Percentiles rank a stretch among this genome's conserved stretches.
phyloP scores from a whole-genome alignment of 2,797 vertebrate species.

The Coreius guichenoti region DNA sequence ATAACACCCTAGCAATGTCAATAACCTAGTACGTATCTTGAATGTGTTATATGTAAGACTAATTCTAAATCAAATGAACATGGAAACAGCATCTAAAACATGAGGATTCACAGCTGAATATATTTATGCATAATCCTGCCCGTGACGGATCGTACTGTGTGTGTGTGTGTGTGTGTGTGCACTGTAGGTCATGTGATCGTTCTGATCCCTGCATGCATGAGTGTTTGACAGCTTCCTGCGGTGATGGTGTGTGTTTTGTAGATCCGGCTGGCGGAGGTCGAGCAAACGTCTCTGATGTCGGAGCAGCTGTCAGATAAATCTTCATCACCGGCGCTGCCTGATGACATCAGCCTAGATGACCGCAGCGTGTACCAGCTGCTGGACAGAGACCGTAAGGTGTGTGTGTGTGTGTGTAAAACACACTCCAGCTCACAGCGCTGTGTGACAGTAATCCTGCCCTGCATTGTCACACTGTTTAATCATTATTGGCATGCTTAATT shows the following conservation, averaged over 20 bases:
- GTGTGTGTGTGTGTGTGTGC: not conserved
- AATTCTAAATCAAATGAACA: not conserved
- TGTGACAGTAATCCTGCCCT: slow-evolving; percentile 55
- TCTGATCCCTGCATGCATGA: not conserved
- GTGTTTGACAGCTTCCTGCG: not conserved
- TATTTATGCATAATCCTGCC: not conserved
- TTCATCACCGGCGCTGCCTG: slow-evolving; percentile 87
- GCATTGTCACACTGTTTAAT: slow-evolving; percentile 59
- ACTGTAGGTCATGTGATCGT: not conserved
- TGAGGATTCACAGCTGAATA: not conserved
- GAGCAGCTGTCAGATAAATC: slow-evolving; percentile 90
- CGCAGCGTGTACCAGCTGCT: slow-evolving; percentile 82
- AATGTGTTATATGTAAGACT: not conserved
- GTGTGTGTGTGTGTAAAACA: slow-evolving; percentile 9
- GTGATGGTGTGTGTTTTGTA: slow-evolving; percentile 66
- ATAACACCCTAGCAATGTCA: too few species aligned
- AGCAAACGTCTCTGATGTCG: slow-evolving; percentile 93
- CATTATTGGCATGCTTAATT: slow-evolving; percentile 63
- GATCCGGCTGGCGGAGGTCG: slow-evolving; percentile 94
- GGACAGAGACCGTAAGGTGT: slow-evolving; percentile 8
- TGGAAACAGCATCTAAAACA: not conserved
- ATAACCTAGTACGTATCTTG: too few species aligned
- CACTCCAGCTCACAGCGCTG: slow-evolving; percentile 42
- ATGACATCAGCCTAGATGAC: slow-evolving; percentile 91
- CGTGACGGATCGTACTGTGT: not conserved